Conservation (phyloP, 2,113 vertebrate species). For the Microtus ochrogaster region DNA sequence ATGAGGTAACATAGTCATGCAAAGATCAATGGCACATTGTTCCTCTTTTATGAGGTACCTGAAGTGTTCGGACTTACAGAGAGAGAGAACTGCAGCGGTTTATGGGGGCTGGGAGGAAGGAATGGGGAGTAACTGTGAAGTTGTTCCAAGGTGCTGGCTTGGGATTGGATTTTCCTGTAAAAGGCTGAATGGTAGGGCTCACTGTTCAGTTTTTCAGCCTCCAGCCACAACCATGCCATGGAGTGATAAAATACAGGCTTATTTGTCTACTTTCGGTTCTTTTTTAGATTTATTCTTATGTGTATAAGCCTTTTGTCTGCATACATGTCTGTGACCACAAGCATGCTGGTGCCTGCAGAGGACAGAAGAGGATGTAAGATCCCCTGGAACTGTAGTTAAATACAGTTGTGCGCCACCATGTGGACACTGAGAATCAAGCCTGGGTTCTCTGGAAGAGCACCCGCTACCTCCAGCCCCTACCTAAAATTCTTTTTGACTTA, state of each 20-base stretch:
- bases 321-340: not conserved
- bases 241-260: not conserved
- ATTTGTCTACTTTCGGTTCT: slow-evolving; percentile 5
- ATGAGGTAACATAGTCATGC: not conserved
- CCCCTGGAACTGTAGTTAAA: not conserved
- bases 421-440: not conserved
- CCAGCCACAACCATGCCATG: not conserved
- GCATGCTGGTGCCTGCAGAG: not conserved
- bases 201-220: not conserved
- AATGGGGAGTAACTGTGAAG: not conserved
- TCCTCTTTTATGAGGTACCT: not conserved
- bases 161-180: not conserved
- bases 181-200: not conserved
- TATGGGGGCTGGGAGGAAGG: not conserved
- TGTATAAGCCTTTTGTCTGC: not conserved
- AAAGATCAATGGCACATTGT: not conserved
- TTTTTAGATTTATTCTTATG: not conserved
- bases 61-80: not conserved
- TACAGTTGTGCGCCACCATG: not conserved
- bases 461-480: not conserved
- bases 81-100: not conserved
- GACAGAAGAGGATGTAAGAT: not conserved
- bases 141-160: not conserved
- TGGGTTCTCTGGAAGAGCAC: not conserved
- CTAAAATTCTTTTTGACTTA: not conserved